A percentile compares a stretch with the other conserved stretches of the same genome.
phyloP scores from a whole-genome alignment of 2,113 vertebrate species.

The Thermophis baileyi region DNA sequence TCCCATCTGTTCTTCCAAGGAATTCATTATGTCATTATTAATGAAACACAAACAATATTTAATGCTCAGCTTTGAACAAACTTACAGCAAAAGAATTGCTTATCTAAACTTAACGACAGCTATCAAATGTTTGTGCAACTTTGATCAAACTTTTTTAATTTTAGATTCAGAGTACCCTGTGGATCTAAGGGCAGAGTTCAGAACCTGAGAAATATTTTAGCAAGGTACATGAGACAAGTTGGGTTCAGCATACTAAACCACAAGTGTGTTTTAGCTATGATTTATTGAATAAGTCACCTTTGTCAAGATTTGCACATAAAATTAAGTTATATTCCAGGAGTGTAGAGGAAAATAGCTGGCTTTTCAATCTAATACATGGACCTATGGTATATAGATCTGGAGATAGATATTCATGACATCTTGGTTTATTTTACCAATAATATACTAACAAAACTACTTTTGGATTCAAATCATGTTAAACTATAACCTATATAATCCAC shows the following conservation, averaged over 20 bases:
- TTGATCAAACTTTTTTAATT: background rate
- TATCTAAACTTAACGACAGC: background rate
- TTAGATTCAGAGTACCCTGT: background rate
- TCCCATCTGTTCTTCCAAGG: constrained; percentile 26
- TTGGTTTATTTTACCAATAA: background rate
- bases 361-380: background rate
- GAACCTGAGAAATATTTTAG: background rate
- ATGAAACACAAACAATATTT: background rate
- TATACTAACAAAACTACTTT: background rate
- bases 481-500: background rate
- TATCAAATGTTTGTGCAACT: background rate
- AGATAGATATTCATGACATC: background rate
- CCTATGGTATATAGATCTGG: background rate
- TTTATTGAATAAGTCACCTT: background rate
- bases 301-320: background rate
- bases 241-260: background rate
- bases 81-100: background rate
- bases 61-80: background rate
- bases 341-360: background rate
- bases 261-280: background rate
- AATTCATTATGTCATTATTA: background rate
- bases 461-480: background rate
- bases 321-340: background rate
- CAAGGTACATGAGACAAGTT: background rate
- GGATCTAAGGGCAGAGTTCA: background rate